A percentile compares a stretch with the other conserved stretches of the same genome.
phyloP scores from a whole-genome alignment of 2,888 invertebrate species.

The Lepidocyrtoides sp. region DNA sequence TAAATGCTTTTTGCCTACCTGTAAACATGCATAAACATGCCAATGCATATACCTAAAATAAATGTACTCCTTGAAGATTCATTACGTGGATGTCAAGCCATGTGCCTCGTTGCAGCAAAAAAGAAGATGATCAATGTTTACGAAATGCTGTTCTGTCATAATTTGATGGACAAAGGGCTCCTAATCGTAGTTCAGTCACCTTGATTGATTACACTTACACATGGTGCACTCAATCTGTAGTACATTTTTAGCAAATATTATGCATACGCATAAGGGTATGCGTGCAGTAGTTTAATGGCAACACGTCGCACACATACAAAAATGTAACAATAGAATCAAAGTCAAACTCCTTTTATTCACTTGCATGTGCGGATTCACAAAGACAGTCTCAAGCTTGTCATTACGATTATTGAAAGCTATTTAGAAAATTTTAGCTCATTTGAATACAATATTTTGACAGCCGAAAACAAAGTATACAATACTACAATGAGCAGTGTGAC shows the following conservation, averaged over 20 bases:
- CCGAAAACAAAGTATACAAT: background rate
- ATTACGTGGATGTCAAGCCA: slow-evolving; percentile 38
- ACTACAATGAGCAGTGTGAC: background rate
- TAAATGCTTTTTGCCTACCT: background rate
- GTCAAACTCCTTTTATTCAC: slow-evolving; percentile 23
- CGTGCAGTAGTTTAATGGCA: background rate
- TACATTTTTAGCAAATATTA: background rate
- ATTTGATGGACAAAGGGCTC: slow-evolving; percentile 76
- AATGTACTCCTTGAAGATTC: slow-evolving; percentile 31
- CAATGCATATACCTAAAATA: background rate
- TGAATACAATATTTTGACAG: slow-evolving; percentile 72
- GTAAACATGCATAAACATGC: background rate
- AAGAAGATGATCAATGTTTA: slow-evolving; percentile 69
- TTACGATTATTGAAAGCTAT: slow-evolving; percentile 58
- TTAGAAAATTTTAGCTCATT: slow-evolving; percentile 70
- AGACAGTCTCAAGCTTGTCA: slow-evolving; percentile 62
- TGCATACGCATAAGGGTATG: no score
- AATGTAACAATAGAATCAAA: slow-evolving; percentile 56
- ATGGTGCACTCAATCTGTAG: background rate
- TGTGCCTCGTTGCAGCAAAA: slow-evolving; percentile 19
- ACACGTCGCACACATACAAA: slow-evolving; percentile 33
- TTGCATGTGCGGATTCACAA: slow-evolving; percentile 7
- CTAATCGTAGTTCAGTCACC: slow-evolving; percentile 67
- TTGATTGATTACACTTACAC: slow-evolving; percentile 73
- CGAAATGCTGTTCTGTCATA: slow-evolving; percentile 73